These are phyloP conservation scores for Halcyon smyrnensis DNA, from an alignment of 2,797 vertebrate genomes.

Conservation along the genomic window DNA sequence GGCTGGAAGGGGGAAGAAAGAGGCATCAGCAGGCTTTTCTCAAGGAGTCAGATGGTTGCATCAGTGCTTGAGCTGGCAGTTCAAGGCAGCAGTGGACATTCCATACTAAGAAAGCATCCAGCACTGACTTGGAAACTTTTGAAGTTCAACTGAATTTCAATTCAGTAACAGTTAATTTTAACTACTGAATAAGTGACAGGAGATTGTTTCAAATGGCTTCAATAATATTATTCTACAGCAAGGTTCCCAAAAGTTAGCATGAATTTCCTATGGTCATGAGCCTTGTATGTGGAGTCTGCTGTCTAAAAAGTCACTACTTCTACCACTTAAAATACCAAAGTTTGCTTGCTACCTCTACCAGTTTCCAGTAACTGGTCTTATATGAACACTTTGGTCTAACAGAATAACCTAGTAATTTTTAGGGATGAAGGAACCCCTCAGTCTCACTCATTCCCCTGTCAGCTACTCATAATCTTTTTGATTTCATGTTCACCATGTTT, in stretches of 20 bases:
- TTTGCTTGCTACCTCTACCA: neutral
- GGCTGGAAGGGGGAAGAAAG: neutral
- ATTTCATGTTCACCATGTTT: neutral
- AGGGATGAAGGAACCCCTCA: neutral
- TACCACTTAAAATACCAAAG: no score
- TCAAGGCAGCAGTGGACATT: neutral
- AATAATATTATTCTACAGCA: neutral
- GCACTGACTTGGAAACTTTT: neutral
- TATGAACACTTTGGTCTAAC: neutral
- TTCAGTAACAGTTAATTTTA: neutral
- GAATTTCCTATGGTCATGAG: neutral
- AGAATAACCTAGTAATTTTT: neutral
- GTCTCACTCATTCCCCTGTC: neutral
- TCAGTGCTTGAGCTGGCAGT: neutral
- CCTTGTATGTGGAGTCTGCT: neutral
- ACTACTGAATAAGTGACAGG: neutral
- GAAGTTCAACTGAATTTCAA: neutral
- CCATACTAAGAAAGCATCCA: neutral
- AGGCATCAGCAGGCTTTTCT: neutral
- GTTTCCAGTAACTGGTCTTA: neutral
- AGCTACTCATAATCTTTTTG: neutral
- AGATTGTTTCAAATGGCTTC: neutral
- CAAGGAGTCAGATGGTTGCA: neutral
- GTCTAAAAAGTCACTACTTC: neutral
- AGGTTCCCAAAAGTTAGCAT: neutral